Conservation (phyloP, 2,797 vertebrate species). For the Neosalanx taihuensis region DNA sequence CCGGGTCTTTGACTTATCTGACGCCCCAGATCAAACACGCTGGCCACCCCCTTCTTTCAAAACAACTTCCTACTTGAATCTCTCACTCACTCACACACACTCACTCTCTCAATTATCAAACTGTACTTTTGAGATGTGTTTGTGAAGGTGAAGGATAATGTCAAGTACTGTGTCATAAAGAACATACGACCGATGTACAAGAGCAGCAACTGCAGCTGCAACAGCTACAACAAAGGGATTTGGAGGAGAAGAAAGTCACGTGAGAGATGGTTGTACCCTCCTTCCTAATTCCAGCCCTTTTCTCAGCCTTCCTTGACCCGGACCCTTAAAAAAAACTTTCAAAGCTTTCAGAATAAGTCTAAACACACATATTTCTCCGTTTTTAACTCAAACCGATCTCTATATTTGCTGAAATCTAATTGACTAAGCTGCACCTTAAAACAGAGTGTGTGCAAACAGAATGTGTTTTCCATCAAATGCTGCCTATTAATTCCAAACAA, state of each 20-base stretch:
- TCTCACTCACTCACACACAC: neutral
- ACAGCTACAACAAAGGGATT: constrained; percentile 43
- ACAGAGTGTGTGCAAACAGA: neutral
- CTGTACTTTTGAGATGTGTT: neutral
- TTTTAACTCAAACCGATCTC: neutral
- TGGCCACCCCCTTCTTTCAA: constrained; percentile 11
- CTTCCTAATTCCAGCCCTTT: constrained; percentile 1
- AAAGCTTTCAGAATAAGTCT: no score
- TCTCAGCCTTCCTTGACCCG: constrained; percentile 3
- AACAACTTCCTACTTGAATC: constrained; percentile 16
- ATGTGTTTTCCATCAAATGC: neutral
- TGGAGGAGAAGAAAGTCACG: constrained; percentile 31
- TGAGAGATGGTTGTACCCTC: constrained; percentile 15
- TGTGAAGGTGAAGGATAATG: constrained; percentile 9
- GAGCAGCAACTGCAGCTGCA: constrained; percentile 30
- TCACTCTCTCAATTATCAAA: neutral
- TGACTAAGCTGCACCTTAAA: neutral
- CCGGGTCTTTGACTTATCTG: constrained; percentile 16
- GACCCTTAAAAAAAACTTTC: neutral
- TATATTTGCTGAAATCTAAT: neutral
- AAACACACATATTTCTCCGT: constrained; percentile 3
- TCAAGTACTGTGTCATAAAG: constrained; percentile 1
- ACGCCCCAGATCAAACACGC: constrained; percentile 17
- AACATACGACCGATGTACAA: constrained; percentile 13
- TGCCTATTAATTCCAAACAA: neutral